A percentile compares a stretch with the other conserved stretches of the same genome.
These are phyloP conservation scores for Procambarus virginalis DNA, from an alignment of 1,140 invertebrate genomes.

Conservation along the genomic window DNA sequence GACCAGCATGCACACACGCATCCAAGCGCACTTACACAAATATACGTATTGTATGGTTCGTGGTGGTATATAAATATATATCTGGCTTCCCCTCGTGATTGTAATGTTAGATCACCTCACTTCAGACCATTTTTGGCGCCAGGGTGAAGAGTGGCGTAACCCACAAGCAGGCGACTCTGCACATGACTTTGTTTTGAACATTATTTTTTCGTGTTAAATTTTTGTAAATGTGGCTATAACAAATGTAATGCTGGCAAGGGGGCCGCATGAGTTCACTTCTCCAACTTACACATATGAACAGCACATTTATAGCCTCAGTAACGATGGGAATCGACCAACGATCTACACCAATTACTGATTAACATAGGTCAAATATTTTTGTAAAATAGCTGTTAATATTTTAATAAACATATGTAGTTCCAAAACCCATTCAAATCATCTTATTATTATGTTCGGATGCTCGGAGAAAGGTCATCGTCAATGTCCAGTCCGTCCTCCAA, in stretches of 20 bases:
- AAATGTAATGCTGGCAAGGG: background rate
- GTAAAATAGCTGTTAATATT: no score
- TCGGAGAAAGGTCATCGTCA: no score
- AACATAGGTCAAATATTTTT: no score
- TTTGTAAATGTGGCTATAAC: background rate
- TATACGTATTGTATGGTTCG: background rate
- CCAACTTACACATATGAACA: no score
- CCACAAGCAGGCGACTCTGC: background rate
- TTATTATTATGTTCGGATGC: no score
- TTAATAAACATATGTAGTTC: no score
- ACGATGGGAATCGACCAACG: no score
- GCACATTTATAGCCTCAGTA: no score
- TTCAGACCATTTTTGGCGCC: conserved; percentile 7
- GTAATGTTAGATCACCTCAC: background rate
- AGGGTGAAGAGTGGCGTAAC: background rate
- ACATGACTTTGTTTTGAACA: background rate
- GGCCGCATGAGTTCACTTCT: no score
- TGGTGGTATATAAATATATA: background rate
- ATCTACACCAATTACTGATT: no score
- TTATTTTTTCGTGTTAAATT: background rate
- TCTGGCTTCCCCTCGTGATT: background rate
- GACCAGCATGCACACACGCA: background rate
- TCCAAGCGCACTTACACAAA: background rate
- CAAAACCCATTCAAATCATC: no score
- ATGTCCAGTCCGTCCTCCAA: no score